phyloP scores from a whole-genome alignment of 2,888 invertebrate species.

The Parnassius glacialis region DNA sequence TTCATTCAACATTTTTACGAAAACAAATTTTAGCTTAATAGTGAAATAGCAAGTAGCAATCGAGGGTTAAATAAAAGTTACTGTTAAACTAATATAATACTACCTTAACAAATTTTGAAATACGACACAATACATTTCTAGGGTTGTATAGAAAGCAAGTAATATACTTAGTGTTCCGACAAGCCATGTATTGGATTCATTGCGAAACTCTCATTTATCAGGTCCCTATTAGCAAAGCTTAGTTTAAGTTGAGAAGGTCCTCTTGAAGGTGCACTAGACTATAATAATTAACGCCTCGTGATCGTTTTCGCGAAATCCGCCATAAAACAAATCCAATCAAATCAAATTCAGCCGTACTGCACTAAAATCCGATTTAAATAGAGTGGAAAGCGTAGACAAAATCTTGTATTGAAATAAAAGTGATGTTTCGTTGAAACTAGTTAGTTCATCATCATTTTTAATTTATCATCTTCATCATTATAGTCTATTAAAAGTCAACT shows the following conservation, averaged over 20 bases:
- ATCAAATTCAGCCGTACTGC: too few species aligned
- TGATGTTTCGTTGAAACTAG: too few species aligned
- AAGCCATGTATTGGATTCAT: conserved; percentile 13
- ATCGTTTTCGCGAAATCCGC: conserved; percentile 45
- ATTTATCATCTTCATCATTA: too few species aligned
- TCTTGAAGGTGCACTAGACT: conserved; percentile 67
- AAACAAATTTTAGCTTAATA: conserved; percentile 1
- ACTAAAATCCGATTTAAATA: too few species aligned
- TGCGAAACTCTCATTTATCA: conserved; percentile 8
- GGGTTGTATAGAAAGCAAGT: background rate
- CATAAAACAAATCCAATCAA: conserved; percentile 17
- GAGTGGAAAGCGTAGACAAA: too few species aligned
- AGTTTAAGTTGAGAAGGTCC: conserved; percentile 29
- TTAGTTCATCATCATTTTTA: too few species aligned
- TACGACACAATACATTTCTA: conserved; percentile 14
- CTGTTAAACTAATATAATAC: background rate
- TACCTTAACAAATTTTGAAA: background rate
- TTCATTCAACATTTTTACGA: conserved; percentile 3
- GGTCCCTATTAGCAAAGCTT: conserved; percentile 3
- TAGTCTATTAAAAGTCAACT: too few species aligned
- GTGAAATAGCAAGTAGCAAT: background rate
- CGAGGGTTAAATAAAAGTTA: conserved; percentile 1
- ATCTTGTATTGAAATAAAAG: too few species aligned
- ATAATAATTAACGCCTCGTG: conserved; percentile 65
- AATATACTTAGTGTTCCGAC: background rate